A percentile compares a stretch with the other conserved stretches of the same genome.
phyloP scores from a whole-genome alignment of 2,888 invertebrate species.

The Drosophila ezoana region DNA sequence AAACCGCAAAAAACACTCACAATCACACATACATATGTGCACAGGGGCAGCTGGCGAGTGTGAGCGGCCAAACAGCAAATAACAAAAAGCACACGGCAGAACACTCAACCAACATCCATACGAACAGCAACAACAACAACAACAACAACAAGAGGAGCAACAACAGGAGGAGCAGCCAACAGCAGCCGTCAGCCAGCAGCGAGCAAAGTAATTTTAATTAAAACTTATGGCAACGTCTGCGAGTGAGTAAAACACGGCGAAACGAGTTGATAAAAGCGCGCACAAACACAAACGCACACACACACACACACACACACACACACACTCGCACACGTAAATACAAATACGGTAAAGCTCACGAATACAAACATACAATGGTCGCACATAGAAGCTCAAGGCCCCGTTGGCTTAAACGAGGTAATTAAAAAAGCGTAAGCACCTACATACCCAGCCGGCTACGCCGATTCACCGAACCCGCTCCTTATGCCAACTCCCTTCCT shows the following conservation, averaged over 20 bases:
- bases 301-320: slow-evolving; percentile 11
- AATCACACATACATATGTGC: slow-evolving; percentile 27
- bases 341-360: slow-evolving; percentile 36
- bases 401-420: slow-evolving; percentile 74
- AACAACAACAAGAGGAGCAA: slow-evolving; percentile 20
- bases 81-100: slow-evolving; percentile 78
- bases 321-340: slow-evolving; percentile 19
- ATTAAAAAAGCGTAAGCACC: slow-evolving; percentile 79
- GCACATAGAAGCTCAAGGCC: slow-evolving; percentile 54
- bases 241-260: slow-evolving; percentile 78
- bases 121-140: slow-evolving; percentile 29
- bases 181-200: slow-evolving; percentile 66
- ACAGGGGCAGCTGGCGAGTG: slow-evolving; percentile 54
- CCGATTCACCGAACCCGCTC: slow-evolving; percentile 35
- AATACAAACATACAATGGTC: slow-evolving; percentile 26
- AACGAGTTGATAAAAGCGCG: slow-evolving; percentile 77
- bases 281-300: slow-evolving; percentile 31
- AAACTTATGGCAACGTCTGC: slow-evolving; percentile 80
- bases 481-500: slow-evolving; percentile 12
- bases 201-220: slow-evolving; percentile 77
- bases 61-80: slow-evolving; percentile 74
- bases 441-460: slow-evolving; percentile 60
- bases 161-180: slow-evolving; percentile 38
- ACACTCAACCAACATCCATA: slow-evolving; percentile 63
- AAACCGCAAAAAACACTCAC: slow-evolving; percentile 67